Evolutionary conservation across 2,888 invertebrate species (phyloP).

Genomic region (Lithophane ornitopus): DNA sequence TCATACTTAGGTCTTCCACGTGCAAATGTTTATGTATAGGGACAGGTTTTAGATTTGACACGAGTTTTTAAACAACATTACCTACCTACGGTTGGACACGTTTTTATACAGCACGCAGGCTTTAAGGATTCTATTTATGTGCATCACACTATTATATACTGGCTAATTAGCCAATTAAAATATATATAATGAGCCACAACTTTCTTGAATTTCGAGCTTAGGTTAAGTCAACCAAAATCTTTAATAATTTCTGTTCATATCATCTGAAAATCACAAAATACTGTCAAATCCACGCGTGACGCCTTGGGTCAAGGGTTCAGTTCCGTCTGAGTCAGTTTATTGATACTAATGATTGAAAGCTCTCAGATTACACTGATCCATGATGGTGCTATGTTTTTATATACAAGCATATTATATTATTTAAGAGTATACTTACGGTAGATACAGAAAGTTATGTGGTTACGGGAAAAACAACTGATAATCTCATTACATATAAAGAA

Average conservation of each 20-base stretch:
- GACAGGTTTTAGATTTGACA: neutral
- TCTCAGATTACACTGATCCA: neutral
- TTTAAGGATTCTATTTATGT: too few species aligned
- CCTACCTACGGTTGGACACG: neutral
- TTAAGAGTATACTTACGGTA: neutral
- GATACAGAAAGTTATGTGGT: neutral
- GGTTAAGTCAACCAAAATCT: neutral
- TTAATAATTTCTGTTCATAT: neutral
- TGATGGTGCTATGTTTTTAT: neutral
- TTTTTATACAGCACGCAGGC: neutral
- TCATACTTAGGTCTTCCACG: neutral
- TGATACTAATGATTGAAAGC: neutral
- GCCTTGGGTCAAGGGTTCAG: neutral
- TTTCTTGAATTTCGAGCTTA: neutral
- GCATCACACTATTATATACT: neutral
- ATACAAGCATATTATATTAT: neutral
- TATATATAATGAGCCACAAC: too few species aligned
- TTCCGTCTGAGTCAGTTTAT: neutral
- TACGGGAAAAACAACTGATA: neutral
- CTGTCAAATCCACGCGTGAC: neutral
- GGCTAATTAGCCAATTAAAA: neutral
- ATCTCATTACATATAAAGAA: neutral
- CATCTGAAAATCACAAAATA: neutral
- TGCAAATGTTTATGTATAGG: neutral
- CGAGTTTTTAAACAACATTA: neutral